Evolutionary conservation across 2,113 vertebrate species (phyloP), one percentile per base, ranked within the genome.

Genomic region (Sinosuthora webbiana): DNA sequence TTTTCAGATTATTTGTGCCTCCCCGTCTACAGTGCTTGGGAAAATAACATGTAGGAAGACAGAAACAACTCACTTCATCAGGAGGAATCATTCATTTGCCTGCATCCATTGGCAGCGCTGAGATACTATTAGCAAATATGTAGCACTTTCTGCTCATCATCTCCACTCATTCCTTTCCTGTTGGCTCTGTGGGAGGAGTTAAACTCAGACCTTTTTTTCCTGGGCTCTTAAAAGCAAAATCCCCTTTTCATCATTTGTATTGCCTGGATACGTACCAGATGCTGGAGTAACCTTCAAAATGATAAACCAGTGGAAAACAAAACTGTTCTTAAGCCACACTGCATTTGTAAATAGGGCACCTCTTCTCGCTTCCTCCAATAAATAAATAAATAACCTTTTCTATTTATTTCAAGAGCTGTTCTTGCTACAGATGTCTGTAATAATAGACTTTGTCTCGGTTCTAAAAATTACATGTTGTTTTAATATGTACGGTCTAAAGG

Each of bases 321-420:
- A 89, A 81, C 35, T 94, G 83, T 69, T 74, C 60, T 50, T 53
- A 45, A 93, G 41, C 30, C 65, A 73, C 69, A 41, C 31, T 39
- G 31, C 13, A 1, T 91, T 78, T 96, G 95, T 96, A 85, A 89
- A 90, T 89, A 93, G 62, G 55, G 27, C 33, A 64, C 18, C 71
- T 90, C 39, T 68, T 42, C 84, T 87, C 0, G 0, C 50, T 91
- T 96, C 35, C 52, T 91, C 53, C 80, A 95, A 76, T 91, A 93
- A 95, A 95, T 83, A 69, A 78, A 90, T 73, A 89, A 90, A 91
- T 89, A 92, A 75, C 49, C 7, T 47, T 75, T 94, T 89, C 47
- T 94, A 78, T 94, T 96, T 94, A 89, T 94, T 60, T 88, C 90
- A 83, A 96, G 68, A 73, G 73, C 63, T 93, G 89, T 78, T 30